Evolutionary conservation across 1,140 invertebrate genomes (phyloP).

Genomic region (Limonius californicus): DNA sequence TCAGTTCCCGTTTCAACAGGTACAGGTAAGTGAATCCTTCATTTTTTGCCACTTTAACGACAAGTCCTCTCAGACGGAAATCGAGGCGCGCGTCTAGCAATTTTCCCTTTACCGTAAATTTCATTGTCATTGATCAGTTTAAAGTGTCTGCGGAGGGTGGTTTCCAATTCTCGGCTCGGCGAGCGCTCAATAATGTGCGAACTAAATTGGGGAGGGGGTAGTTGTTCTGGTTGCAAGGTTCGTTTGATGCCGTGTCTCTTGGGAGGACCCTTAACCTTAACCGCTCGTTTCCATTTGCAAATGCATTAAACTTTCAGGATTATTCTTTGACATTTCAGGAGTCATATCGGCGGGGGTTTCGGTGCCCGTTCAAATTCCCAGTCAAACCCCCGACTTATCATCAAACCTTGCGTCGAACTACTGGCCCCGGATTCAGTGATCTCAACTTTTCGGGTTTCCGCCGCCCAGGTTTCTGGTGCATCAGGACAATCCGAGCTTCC

Average conservation of each 20-base stretch:
- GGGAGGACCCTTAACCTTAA: conserved; percentile 26
- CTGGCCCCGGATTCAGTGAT: conserved; percentile 96
- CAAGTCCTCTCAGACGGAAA: conserved; percentile 1
- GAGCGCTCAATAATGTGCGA: conserved; percentile 48
- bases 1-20: conserved; percentile 46
- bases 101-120: conserved; percentile 43
- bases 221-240: conserved; percentile 47
- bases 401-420: conserved; percentile 88
- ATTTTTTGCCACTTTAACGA: not conserved
- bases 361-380: conserved; percentile 94
- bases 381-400: conserved; percentile 79
- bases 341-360: conserved; percentile 97
- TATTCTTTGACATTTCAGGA: conserved; percentile 56
- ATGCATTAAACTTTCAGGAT: conserved; percentile 3
- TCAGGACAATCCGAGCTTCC: conserved; percentile 56
- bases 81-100: conserved; percentile 28
- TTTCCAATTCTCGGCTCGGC: conserved; percentile 47
- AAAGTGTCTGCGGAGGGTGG: conserved; percentile 43
- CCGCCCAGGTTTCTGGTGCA: conserved; percentile 57
- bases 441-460: conserved; percentile 64
- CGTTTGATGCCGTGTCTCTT: conserved; percentile 36
- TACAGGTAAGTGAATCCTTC: conserved; percentile 38
- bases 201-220: conserved; percentile 42
- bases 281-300: not conserved
- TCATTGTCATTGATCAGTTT: conserved; percentile 48